Percentiles rank a stretch among this genome's conserved stretches.
phyloP scores from a whole-genome alignment of 2,797 vertebrate genomes.

The Rhinella marina region DNA sequence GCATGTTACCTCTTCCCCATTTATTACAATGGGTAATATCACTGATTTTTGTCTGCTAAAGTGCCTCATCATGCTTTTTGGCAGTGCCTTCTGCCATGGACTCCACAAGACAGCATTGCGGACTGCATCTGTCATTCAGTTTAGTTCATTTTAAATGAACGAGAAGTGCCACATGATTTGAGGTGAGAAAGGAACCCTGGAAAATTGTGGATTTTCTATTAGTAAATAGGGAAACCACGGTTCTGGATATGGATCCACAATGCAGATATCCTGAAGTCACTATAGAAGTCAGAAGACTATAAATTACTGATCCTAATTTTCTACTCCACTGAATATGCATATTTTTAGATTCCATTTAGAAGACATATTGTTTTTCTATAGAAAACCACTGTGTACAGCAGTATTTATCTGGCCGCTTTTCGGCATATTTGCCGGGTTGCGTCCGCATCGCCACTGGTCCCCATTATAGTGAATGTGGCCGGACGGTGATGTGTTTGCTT shows the following conservation, averaged over 20 bases:
- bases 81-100: no score
- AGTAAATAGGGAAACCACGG: background rate
- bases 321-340: no score
- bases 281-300: background rate
- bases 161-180: no score
- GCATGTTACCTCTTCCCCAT: background rate
- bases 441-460: no score
- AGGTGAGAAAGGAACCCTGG: background rate
- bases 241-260: background rate
- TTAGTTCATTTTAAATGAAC: background rate
- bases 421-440: no score
- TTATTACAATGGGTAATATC: background rate
- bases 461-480: no score
- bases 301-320: background rate
- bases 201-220: background rate
- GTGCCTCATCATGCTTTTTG: background rate
- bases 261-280: fast-evolving
- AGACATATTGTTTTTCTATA: no score
- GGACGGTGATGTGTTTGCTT: no score
- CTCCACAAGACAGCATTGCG: background rate
- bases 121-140: background rate
- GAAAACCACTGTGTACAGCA: no score
- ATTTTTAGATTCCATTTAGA: no score
- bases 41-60: background rate
- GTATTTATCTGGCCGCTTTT: no score